These are phyloP conservation scores for Pimephales promelas DNA, from an alignment of 2,113 vertebrate genomes.

Conservation along the genomic window DNA sequence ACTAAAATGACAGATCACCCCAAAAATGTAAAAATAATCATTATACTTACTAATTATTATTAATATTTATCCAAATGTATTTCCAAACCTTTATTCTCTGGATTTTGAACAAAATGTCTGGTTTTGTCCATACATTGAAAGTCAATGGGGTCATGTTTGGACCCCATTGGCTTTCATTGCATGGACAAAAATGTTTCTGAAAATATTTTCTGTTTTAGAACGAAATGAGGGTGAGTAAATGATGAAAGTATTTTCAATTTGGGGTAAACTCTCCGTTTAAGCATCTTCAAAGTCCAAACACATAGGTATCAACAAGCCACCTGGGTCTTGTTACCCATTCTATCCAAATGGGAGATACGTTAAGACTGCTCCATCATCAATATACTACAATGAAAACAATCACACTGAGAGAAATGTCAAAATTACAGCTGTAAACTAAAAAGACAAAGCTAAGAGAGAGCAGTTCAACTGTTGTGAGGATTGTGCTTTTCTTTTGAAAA, in stretches of 20 bases:
- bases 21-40: too few species aligned
- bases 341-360: not conserved
- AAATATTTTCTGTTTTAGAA: not conserved
- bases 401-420: constrained; percentile 14
- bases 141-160: not conserved
- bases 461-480: constrained; percentile 71
- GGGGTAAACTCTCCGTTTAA: not conserved
- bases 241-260: not conserved
- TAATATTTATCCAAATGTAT: not conserved
- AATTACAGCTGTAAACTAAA: constrained; percentile 39
- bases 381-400: constrained; percentile 15
- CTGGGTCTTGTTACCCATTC: constrained; percentile 46
- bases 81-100: not conserved
- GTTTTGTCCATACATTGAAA: not conserved
- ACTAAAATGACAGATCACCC: not conserved
- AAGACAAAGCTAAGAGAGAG: constrained; percentile 52
- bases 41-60: too few species aligned
- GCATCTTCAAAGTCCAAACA: not conserved
- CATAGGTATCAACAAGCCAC: constrained; percentile 40
- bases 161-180: not conserved
- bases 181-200: not conserved
- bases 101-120: not conserved
- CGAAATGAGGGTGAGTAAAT: not conserved
- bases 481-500: constrained; percentile 45
- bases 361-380: constrained; percentile 17